Conservation (phyloP, 2,797 vertebrate genomes). For the Sus cebifrons region DNA sequence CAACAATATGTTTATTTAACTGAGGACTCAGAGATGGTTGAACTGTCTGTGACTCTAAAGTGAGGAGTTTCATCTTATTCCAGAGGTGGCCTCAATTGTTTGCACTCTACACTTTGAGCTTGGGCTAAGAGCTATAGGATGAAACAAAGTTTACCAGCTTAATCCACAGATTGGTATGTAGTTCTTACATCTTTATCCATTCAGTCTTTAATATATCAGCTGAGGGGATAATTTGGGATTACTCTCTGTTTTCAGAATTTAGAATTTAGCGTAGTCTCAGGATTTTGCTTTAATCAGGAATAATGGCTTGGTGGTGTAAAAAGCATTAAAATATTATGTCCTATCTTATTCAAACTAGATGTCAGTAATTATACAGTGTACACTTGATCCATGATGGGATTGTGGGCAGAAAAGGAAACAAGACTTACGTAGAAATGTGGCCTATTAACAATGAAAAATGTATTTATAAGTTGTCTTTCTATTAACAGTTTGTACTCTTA, state of each 20-base stretch:
- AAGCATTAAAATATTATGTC: background rate
- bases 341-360: background rate
- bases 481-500: background rate
- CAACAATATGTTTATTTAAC: constrained; percentile 76
- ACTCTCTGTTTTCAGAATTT: constrained; percentile 35
- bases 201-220: background rate
- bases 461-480: background rate
- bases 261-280: background rate
- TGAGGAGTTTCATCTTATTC: constrained; percentile 10
- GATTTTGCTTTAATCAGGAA: constrained; percentile 39
- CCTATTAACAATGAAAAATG: background rate
- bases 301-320: constrained; percentile 18
- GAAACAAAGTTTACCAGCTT: constrained; percentile 19
- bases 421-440: background rate
- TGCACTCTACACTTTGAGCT: background rate
- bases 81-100: background rate
- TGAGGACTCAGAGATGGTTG: constrained; percentile 49
- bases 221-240: background rate
- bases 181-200: background rate
- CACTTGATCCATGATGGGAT: background rate
- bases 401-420: background rate
- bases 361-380: background rate
- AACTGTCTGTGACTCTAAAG: background rate
- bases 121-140: background rate
- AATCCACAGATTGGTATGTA: constrained; percentile 32